Evolutionary conservation across 2,888 invertebrate genomes (phyloP), one percentile per base, ranked within the genome.

Genomic region (Candidula unifasciata): DNA sequence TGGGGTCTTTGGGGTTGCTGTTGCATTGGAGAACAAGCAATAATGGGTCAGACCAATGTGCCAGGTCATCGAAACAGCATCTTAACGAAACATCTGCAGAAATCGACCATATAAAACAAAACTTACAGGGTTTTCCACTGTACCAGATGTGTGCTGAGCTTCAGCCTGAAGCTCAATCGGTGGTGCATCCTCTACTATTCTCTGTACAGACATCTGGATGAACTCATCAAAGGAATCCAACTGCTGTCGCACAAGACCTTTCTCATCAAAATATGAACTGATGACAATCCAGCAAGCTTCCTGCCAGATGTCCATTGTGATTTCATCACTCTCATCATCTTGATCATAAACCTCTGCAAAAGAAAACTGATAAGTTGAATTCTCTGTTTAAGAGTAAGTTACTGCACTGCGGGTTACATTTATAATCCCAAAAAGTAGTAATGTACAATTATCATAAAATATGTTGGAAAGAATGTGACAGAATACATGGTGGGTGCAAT

Each of bases 261-360:
- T 99, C 94, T 99, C 99, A 93, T 99, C 99, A 93, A 99, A 99
- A 94, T 99, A 99, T 0, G 99, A 98, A 93, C 99, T 99, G 93
- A 99, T 99, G 86, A 99, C 99, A 92, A 99, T 99, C 99, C 99
- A 99, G 92, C 99, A 99, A 73, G 99, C 99, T 95, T 99, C 99
- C 94, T 99, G 99, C 99, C 99, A 99, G 88, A 99, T 95, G 93
- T 99, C 99, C 10, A 98, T 96, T 57, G 98, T 97, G 91, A 99
- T 98, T 94, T 99, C 99, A 94, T 98, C 98, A 81, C 91, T 91
- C 73, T 94, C 94, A 82, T 91, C 91, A 57, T 91, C 92, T n/a
- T 86, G 87, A 52, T 76, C 86, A 83, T 89, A 88, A 87, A 90
- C 87, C 78, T 91, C 91, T 91, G 86, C 21, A 52, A 21, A 13